A percentile compares a stretch with the other conserved stretches of the same genome.
Evolutionary conservation across 2,888 invertebrate genomes (phyloP).

Genomic region (Sarcophaga carnaria): DNA sequence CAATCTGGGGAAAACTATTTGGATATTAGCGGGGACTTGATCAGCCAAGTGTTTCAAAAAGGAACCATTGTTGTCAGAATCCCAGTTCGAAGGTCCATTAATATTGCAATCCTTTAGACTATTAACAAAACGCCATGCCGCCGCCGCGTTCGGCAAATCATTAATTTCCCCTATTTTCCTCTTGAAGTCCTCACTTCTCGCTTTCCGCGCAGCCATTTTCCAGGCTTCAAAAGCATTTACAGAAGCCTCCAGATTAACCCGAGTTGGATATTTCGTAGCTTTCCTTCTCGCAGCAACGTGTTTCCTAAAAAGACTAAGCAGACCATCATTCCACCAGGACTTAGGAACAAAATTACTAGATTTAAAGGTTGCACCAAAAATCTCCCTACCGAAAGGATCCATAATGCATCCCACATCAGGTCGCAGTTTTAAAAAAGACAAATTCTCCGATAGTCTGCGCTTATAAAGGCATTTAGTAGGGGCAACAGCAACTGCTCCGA

Average conservation of each 20-base stretch:
- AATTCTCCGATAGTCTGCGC: not conserved
- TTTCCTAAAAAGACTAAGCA: not conserved
- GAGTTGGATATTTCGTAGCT: slow-evolving; percentile 2
- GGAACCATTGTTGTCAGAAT: not conserved
- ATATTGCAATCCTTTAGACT: not conserved
- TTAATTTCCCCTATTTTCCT: slow-evolving; percentile 4
- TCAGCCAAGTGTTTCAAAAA: not conserved
- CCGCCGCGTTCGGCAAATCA: not conserved
- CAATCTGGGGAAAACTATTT: not conserved
- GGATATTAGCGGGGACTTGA: not conserved
- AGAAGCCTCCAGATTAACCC: slow-evolving; percentile 17
- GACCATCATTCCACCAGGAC: not conserved
- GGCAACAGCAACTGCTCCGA: not conserved
- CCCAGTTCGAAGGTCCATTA: too few species aligned
- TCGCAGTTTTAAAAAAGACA: not conserved
- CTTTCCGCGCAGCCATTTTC: not conserved
- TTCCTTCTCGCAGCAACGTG: slow-evolving; percentile 15
- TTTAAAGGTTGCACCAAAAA: not conserved
- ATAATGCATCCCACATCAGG: not conserved
- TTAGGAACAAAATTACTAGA: not conserved
- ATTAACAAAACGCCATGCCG: slow-evolving; percentile 25
- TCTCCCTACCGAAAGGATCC: not conserved
- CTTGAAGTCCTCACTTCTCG: not conserved
- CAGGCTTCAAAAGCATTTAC: not conserved
- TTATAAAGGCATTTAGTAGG: not conserved